Conservation (phyloP, 2,888 invertebrate genomes). For the Pterobdella sp. region DNA sequence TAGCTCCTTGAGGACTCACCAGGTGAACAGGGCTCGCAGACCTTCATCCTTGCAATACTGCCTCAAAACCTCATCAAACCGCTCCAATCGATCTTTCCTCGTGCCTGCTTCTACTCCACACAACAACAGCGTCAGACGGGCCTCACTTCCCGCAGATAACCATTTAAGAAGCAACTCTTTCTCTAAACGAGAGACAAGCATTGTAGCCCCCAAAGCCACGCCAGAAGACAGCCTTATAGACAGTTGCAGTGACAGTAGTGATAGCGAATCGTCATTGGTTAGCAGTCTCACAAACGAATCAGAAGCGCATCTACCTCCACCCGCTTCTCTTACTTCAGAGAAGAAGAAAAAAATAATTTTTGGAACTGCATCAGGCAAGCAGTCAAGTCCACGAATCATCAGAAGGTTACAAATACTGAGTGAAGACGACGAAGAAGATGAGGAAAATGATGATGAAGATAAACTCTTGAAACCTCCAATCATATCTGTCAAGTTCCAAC, state of each 20-base stretch:
- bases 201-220: slow-evolving; percentile 36
- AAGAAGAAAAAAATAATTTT: neutral
- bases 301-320: slow-evolving; percentile 15
- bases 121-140: neutral
- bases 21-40: slow-evolving; percentile 16
- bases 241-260: slow-evolving; percentile 29
- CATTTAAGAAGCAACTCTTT: neutral
- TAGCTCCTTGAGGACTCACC: neutral
- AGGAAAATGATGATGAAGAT: slow-evolving; percentile 17
- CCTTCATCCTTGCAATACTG: slow-evolving; percentile 33
- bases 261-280: neutral
- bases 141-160: neutral
- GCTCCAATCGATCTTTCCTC: slow-evolving; percentile 9
- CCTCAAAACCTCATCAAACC: slow-evolving; percentile 24
- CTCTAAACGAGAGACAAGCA: slow-evolving; percentile 1
- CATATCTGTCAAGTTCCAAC: neutral
- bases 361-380: slow-evolving; percentile 20
- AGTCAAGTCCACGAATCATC: slow-evolving; percentile 7
- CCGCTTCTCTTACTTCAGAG: neutral
- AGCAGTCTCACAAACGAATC: neutral
- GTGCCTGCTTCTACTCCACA: slow-evolving; percentile 11
- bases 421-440: slow-evolving; percentile 22
- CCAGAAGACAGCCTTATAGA: slow-evolving; percentile 37
- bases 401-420: slow-evolving; percentile 27
- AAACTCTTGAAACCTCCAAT: neutral